Conservation (phyloP, 2,113 vertebrate species). For the Forbesichthys agassizii region DNA sequence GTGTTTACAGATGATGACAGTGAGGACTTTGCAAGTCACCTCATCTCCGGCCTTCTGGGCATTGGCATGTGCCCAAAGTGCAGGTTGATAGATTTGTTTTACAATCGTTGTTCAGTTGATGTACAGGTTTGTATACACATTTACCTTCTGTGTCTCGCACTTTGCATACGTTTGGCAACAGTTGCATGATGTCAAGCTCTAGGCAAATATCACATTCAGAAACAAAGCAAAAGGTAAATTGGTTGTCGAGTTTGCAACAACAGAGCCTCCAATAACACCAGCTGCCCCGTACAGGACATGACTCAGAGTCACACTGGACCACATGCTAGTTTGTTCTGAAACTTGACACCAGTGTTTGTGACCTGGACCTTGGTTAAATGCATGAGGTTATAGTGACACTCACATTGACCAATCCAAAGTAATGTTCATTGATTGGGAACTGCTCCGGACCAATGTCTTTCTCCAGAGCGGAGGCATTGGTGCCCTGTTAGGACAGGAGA, state of each 20-base stretch:
- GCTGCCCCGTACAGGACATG: slow-evolving; percentile 27
- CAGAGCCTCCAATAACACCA: background rate
- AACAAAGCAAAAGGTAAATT: slow-evolving; percentile 18
- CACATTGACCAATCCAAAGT: slow-evolving; percentile 98
- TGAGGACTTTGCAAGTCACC: background rate
- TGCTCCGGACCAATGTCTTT: slow-evolving; percentile 99
- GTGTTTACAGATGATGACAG: background rate
- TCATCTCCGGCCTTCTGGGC: too few species aligned
- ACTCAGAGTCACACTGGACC: slow-evolving; percentile 29
- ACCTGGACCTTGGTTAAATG: slow-evolving; percentile 20
- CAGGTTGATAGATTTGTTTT: too few species aligned
- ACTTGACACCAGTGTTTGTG: slow-evolving; percentile 52
- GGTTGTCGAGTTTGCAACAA: background rate
- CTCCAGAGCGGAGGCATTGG: slow-evolving; percentile 99
- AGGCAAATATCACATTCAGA: slow-evolving; percentile 1
- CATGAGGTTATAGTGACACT: slow-evolving; percentile 67
- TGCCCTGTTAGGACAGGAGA: slow-evolving; percentile 79
- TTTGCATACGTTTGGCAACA: background rate
- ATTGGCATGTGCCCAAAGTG: too few species aligned
- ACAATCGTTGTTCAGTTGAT: too few species aligned
- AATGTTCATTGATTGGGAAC: slow-evolving; percentile 98
- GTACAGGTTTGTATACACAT: too few species aligned
- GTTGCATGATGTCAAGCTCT: slow-evolving; percentile 1
- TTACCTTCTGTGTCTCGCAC: too few species aligned
- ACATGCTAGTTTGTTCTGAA: slow-evolving; percentile 40